phyloP scores from a whole-genome alignment of 2,797 vertebrate genomes.

The Catharus ustulatus region DNA sequence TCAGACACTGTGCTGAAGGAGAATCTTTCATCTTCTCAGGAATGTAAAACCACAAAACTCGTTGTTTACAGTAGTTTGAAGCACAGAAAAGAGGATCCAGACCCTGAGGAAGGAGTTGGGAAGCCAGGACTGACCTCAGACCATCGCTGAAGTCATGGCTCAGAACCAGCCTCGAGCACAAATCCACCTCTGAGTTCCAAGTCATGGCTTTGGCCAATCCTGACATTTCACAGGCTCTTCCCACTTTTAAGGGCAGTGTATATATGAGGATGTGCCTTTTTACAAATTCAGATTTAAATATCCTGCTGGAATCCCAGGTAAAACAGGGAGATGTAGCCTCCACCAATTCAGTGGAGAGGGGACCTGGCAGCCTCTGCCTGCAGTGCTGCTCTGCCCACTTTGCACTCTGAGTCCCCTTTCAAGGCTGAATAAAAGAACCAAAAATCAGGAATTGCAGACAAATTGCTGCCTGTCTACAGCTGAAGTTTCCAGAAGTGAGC shows the following conservation, averaged over 20 bases:
- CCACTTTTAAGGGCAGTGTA: background rate
- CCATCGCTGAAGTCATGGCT: accelerated
- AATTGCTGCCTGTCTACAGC: background rate
- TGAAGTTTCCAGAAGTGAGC: constrained; percentile 6
- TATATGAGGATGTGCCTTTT: background rate
- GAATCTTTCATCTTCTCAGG: background rate
- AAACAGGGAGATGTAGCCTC: background rate
- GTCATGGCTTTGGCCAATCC: background rate
- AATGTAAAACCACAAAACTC: background rate
- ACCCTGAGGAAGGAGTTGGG: background rate
- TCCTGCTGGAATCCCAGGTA: background rate
- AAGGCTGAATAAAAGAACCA: background rate
- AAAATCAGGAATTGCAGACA: background rate
- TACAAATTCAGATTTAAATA: background rate
- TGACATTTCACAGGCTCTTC: background rate
- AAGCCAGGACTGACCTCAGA: background rate
- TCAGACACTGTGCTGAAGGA: background rate
- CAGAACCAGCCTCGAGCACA: background rate
- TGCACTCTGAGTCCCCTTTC: background rate
- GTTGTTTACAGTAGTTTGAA: background rate
- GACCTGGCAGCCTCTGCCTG: background rate
- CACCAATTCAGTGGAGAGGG: accelerated
- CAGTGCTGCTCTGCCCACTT: background rate
- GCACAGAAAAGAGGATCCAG: background rate
- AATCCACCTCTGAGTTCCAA: background rate